Evolutionary conservation across 2,113 vertebrate species (phyloP).

Genomic region (Semnornis frantzii): DNA sequence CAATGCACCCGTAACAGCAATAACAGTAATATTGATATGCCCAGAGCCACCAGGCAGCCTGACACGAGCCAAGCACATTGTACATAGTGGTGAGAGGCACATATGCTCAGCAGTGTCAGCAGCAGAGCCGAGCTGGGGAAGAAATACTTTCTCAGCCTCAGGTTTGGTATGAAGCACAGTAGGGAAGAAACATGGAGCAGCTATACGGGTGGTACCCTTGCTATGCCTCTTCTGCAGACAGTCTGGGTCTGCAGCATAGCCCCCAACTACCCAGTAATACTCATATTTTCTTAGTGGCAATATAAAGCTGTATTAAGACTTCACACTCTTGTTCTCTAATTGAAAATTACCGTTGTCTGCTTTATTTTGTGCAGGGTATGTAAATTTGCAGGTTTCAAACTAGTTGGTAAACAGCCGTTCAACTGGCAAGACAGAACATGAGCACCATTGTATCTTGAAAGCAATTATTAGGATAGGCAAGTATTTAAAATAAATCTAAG

Average conservation of each 20-base stretch:
- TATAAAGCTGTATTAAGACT: background rate
- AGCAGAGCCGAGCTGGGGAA: background rate
- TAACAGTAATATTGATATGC: background rate
- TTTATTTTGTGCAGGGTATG: background rate
- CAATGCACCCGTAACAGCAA: background rate
- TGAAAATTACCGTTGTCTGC: background rate
- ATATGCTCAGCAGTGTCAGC: background rate
- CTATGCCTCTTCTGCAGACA: background rate
- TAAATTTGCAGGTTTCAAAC: background rate
- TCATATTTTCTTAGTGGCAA: background rate
- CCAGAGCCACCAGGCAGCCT: background rate
- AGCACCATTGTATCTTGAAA: background rate
- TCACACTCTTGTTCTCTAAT: background rate
- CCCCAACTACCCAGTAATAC: background rate
- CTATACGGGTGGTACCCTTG: background rate
- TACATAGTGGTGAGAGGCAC: background rate
- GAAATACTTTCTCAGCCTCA: background rate
- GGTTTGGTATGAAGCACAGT: background rate
- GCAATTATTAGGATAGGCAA: background rate
- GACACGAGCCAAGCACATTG: background rate
- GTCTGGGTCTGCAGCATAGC: background rate
- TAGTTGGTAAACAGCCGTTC: background rate
- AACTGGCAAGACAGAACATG: background rate
- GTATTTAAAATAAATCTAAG: slow-evolving; percentile 35
- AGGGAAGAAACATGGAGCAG: background rate